These are phyloP conservation scores for Venustaconcha ellipsiformis DNA, from an alignment of 1,140 invertebrate species.

Conservation along the genomic window DNA sequence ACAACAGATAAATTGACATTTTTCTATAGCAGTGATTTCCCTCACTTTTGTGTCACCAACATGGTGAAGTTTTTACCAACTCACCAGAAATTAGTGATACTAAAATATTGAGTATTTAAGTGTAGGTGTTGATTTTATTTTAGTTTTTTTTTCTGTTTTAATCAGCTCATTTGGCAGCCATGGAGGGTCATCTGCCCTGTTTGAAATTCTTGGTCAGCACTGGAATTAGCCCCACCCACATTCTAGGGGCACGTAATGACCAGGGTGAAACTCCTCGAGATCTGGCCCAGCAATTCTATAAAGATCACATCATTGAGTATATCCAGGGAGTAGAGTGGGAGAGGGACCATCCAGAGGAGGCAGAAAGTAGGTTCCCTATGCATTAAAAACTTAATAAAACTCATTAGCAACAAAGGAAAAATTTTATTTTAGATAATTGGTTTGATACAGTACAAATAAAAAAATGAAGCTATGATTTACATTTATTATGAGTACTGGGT, in stretches of 20 bases:
- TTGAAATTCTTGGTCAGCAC: slow-evolving; percentile 69
- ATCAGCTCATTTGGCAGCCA: slow-evolving; percentile 67
- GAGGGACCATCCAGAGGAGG: slow-evolving; percentile 67
- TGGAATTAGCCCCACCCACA: slow-evolving; percentile 52
- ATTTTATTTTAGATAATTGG: no score
- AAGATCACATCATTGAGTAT: slow-evolving; percentile 67
- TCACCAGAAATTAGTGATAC: background rate
- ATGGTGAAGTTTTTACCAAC: no score
- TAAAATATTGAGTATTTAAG: background rate
- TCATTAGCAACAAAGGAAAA: no score
- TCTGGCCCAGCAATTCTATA: slow-evolving; percentile 69
- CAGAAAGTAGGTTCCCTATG: slow-evolving; percentile 60
- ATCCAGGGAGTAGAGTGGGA: slow-evolving; percentile 69
- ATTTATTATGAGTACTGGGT: no score
- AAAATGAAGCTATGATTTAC: no score
- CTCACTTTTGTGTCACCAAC: no score
- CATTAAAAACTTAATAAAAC: no score
- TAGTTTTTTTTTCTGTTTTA: slow-evolving; percentile 3
- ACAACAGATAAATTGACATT: no score
- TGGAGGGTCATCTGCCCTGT: slow-evolving; percentile 68
- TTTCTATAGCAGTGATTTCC: no score
- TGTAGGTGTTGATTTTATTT: background rate
- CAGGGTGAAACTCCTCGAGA: slow-evolving; percentile 69
- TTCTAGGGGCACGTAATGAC: slow-evolving; percentile 67
- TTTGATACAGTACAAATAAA: no score